A percentile compares a stretch with the other conserved stretches of the same genome.
Conservation (phyloP, 1,140 invertebrate species). For the Megalonaias nervosa region DNA sequence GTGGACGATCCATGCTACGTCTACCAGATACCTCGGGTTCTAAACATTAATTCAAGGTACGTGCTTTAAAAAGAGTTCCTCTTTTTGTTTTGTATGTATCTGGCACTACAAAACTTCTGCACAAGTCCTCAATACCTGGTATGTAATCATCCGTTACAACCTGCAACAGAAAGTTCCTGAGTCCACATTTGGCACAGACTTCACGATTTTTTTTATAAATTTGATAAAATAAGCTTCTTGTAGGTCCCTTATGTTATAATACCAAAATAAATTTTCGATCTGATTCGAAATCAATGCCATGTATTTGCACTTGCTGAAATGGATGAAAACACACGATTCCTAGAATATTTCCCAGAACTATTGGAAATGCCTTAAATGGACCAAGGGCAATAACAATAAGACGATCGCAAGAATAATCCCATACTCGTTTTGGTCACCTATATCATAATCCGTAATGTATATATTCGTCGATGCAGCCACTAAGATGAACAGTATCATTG, state of each 20-base stretch:
- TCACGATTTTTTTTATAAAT: slow-evolving; percentile 91
- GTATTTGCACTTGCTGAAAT: slow-evolving; percentile 89
- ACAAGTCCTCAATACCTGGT: slow-evolving; percentile 80
- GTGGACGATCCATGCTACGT: slow-evolving; percentile 96
- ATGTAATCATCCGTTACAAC: slow-evolving; percentile 94
- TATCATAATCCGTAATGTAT: background rate
- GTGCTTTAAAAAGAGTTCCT: slow-evolving; percentile 94
- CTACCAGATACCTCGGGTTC: slow-evolving; percentile 88
- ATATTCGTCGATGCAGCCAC: background rate
- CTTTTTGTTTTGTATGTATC: slow-evolving; percentile 87
- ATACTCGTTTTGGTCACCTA: background rate
- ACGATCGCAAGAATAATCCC: background rate
- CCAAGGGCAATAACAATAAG: slow-evolving; percentile 4
- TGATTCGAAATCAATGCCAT: slow-evolving; percentile 87
- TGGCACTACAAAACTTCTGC: slow-evolving; percentile 89
- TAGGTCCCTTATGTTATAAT: slow-evolving; percentile 96
- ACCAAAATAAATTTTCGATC: slow-evolving; percentile 96
- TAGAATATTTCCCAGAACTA: slow-evolving; percentile 64
- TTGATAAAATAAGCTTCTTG: slow-evolving; percentile 88
- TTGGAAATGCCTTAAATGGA: slow-evolving; percentile 30
- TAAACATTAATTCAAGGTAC: slow-evolving; percentile 95
- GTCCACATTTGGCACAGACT: slow-evolving; percentile 87
- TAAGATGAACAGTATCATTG: background rate
- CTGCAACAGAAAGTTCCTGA: slow-evolving; percentile 97
- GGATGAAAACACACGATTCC: slow-evolving; percentile 89